Base-by-base conservation (phyloP, 2,888 invertebrate species). In the Colletes collaris region DNA sequence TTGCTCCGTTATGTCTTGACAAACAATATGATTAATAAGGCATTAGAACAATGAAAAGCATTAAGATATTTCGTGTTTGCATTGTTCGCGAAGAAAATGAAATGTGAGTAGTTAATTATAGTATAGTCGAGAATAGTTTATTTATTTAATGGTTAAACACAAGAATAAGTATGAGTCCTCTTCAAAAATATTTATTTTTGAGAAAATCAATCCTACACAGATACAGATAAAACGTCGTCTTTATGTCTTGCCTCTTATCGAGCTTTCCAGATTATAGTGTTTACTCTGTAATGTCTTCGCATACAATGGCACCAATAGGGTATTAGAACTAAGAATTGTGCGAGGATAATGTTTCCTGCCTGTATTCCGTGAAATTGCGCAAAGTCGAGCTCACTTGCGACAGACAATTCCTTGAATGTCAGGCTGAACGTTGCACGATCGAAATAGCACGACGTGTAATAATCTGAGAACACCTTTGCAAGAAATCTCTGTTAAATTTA, bases 341-440 rank as follows among this genome's bases (percentile, higher is more conserved):
- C 49, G 16, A 49, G 62, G 50, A 16, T 53, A 75, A 77, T 74
- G 64, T 83, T 83, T 83, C 59, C 80, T 66, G 63, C 63, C 58
- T 69, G 58, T 72, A 62, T 66, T 69, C 69, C 60, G 55, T 7
- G 62, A 40, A 67, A 52, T 87, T 83, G 76, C 83, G 77, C 79
- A 81, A 77, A 80, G 16, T 37, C 16, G 19, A 52, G 58, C 65
- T 65, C 63, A 73, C 83, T 79, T 74, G 85, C 75, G 64, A 81
- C 81, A 76, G 83, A 76, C 81, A 78, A 82, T 87, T 79, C 79
- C 79, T 78, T 76, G 79, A 85, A 85, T 79, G 87, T 79, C 79
- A 81, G 76, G 79, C 70, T 85, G 81, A 87, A 80, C 74, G 74
- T 72, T 55, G 68, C 86, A 58, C 84, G 80, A 80, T 62, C 76